Conservation (phyloP, 2,113 vertebrate genomes). For the Herpetotheres cachinnans region DNA sequence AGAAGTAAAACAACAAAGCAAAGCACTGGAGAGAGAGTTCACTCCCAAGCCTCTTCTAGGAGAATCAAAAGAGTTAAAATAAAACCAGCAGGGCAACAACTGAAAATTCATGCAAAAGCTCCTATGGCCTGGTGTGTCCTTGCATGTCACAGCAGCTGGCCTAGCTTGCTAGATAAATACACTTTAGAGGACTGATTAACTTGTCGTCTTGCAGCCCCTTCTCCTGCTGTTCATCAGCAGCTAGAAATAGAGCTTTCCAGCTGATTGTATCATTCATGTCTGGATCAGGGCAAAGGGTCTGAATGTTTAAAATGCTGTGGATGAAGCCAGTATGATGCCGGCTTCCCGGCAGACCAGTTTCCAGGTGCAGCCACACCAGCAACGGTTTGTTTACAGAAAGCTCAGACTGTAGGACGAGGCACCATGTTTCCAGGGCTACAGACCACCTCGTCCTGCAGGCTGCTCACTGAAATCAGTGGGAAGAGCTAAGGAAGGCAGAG, state of each 20-base stretch:
- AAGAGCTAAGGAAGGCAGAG: neutral
- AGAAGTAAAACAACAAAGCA: conserved; percentile 14
- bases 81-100: neutral
- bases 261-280: neutral
- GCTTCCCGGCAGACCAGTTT: neutral
- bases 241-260: neutral
- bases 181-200: conserved; percentile 37
- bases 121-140: neutral
- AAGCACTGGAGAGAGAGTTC: neutral
- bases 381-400: neutral
- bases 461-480: neutral
- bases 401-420: neutral
- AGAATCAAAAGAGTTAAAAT: conserved; percentile 41
- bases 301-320: neutral
- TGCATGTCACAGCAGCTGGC: conserved; percentile 9
- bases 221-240: neutral
- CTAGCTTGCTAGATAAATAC: conserved; percentile 17
- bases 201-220: neutral
- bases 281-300: neutral
- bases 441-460: neutral
- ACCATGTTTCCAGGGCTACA: conserved; percentile 22
- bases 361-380: neutral
- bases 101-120: neutral
- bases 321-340: accelerated
- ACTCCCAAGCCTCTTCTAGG: neutral